These are phyloP conservation scores for Rhingia rostrata DNA, from an alignment of 2,888 invertebrate species.

Conservation along the genomic window DNA sequence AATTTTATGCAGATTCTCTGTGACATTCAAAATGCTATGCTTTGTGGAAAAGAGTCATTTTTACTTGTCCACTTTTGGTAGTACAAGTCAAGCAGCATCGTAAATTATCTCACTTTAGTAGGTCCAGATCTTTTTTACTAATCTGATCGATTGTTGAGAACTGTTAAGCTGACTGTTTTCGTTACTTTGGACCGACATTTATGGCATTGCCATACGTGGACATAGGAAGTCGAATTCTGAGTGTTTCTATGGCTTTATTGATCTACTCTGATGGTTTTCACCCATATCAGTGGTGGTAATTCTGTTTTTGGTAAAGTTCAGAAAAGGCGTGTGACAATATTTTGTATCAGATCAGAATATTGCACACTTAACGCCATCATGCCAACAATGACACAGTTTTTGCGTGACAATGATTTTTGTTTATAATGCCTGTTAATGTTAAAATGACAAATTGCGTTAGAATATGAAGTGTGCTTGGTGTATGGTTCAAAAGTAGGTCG, in stretches of 20 bases:
- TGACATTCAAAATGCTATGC: constrained; percentile 69
- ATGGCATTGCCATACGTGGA: neutral
- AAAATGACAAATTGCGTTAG: constrained; percentile 47
- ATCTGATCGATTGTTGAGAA: constrained; percentile 9
- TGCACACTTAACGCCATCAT: constrained; percentile 48
- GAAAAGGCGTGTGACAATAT: constrained; percentile 32
- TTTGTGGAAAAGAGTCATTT: constrained; percentile 27
- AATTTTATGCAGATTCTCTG: constrained; percentile 47
- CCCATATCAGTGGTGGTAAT: neutral
- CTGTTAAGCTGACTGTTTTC: neutral
- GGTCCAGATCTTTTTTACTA: constrained; percentile 1
- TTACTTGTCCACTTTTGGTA: constrained; percentile 57
- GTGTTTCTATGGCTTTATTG: constrained; percentile 20
- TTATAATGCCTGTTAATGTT: constrained; percentile 39
- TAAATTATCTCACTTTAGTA: neutral
- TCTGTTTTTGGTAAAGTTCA: constrained; percentile 2
- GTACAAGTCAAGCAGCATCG: neutral
- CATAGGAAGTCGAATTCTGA: constrained; percentile 28
- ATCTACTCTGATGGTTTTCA: too few species aligned
- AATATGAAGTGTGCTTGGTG: constrained; percentile 7
- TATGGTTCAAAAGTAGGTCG: neutral
- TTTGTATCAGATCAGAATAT: neutral
- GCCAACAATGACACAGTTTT: constrained; percentile 58
- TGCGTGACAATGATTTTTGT: constrained; percentile 35
- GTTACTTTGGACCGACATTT: neutral